These are phyloP conservation scores for Tetranychus cinnabarinus DNA, from an alignment of 1,140 invertebrate species.

Conservation along the genomic window DNA sequence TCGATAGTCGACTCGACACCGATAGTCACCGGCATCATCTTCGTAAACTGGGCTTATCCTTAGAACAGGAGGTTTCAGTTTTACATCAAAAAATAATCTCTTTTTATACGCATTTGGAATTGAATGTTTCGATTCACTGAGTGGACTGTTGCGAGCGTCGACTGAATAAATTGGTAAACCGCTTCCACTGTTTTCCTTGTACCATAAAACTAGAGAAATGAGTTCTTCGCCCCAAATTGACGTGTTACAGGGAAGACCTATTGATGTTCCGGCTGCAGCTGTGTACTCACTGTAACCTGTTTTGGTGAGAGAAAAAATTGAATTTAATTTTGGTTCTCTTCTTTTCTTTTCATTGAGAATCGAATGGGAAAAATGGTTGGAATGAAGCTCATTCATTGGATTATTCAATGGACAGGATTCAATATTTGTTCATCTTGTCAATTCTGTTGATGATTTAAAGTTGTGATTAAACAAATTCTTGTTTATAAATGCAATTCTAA, in stretches of 20 bases:
- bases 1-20: constrained; percentile 43
- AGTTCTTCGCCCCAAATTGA: constrained; percentile 1
- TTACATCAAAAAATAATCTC: background rate
- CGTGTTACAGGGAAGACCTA: constrained; percentile 1
- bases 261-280: background rate
- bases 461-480: no score
- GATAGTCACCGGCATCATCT: constrained; percentile 2
- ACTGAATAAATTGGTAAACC: constrained; percentile 1
- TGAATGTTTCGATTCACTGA: background rate
- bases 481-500: no score
- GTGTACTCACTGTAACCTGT: background rate
- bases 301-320: background rate
- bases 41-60: constrained; percentile 3
- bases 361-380: no score
- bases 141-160: background rate
- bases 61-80: background rate
- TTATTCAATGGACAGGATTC: no score
- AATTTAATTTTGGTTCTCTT: background rate
- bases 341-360: background rate
- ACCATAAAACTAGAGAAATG: constrained; percentile 1
- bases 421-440: no score
- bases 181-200: background rate
- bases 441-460: no score
- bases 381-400: no score
- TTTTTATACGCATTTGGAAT: background rate